A percentile compares a stretch with the other conserved stretches of the same genome.
These are phyloP conservation scores for Himalopsyche phryganea DNA, from an alignment of 1,140 invertebrate genomes.

Conservation along the genomic window DNA sequence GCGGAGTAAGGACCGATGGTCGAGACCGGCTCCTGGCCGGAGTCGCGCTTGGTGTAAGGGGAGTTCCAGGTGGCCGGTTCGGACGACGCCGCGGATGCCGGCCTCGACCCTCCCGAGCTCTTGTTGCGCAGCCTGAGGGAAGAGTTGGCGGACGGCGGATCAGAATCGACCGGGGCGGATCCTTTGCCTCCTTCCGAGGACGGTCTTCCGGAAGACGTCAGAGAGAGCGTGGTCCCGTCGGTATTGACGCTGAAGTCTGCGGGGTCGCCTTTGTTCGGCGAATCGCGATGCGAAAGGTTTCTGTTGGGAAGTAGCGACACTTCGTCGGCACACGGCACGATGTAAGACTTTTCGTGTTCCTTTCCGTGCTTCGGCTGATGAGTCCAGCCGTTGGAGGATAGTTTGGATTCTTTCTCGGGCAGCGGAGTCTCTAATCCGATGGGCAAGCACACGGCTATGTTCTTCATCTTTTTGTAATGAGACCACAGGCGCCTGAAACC, in stretches of 20 bases:
- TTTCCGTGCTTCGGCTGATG: constrained; percentile 34
- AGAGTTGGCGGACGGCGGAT: constrained; percentile 35
- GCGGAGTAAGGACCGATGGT: constrained; percentile 19
- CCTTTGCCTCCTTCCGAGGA: constrained; percentile 38
- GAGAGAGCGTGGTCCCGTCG: constrained; percentile 46
- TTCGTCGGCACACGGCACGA: constrained; percentile 37
- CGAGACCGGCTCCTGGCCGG: neutral
- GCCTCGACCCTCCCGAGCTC: neutral
- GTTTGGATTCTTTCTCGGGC: constrained; percentile 46
- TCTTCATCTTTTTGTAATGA: constrained; percentile 45
- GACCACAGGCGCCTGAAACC: neutral
- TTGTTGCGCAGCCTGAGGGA: constrained; percentile 9
- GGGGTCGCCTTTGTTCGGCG: constrained; percentile 36
- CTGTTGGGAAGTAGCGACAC: constrained; percentile 42
- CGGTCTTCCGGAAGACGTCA: constrained; percentile 35
- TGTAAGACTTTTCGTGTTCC: constrained; percentile 41
- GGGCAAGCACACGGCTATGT: constrained; percentile 45
- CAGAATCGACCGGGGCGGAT: constrained; percentile 43
- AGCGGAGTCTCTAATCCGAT: constrained; percentile 41
- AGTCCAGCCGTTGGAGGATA: constrained; percentile 42
- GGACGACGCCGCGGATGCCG: constrained; percentile 8
- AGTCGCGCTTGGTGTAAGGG: constrained; percentile 8
- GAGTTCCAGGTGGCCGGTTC: constrained; percentile 4
- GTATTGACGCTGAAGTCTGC: constrained; percentile 46
- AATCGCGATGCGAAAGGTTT: too few species aligned